Evolutionary conservation across 2,113 vertebrate genomes (phyloP).

Genomic region (Macheiramphus alcinus): DNA sequence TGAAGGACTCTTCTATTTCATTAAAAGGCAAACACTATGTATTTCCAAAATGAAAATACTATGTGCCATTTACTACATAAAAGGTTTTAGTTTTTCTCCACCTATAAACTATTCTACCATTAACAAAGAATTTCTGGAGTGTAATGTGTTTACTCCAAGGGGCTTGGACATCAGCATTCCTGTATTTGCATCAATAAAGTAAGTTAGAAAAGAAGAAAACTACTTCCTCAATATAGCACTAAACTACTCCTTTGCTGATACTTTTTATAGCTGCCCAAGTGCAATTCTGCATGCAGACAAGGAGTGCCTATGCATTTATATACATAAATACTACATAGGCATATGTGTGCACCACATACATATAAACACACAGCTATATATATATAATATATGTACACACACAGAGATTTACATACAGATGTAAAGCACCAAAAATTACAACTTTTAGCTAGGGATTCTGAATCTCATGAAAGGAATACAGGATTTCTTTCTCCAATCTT

Average conservation of each 20-base stretch:
- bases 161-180: neutral
- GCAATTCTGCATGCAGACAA: neutral
- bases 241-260: neutral
- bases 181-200: neutral
- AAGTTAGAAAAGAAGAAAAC: neutral
- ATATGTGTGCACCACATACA: neutral
- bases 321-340: neutral
- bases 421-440: neutral
- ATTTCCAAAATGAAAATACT: neutral
- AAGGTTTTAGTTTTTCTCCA: neutral
- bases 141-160: neutral
- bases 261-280: neutral
- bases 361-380: neutral
- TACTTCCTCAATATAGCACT: neutral
- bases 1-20: neutral
- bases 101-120: neutral
- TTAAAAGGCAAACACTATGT: neutral
- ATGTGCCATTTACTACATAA: neutral
- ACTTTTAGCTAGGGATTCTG: neutral
- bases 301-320: neutral
- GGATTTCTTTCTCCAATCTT: neutral
- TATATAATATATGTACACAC: rapidly evolving
- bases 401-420: neutral
- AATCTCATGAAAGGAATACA: neutral
- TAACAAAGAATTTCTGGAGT: neutral